phyloP scores from a whole-genome alignment of 2,113 vertebrate genomes.

The Vimba vimba region DNA sequence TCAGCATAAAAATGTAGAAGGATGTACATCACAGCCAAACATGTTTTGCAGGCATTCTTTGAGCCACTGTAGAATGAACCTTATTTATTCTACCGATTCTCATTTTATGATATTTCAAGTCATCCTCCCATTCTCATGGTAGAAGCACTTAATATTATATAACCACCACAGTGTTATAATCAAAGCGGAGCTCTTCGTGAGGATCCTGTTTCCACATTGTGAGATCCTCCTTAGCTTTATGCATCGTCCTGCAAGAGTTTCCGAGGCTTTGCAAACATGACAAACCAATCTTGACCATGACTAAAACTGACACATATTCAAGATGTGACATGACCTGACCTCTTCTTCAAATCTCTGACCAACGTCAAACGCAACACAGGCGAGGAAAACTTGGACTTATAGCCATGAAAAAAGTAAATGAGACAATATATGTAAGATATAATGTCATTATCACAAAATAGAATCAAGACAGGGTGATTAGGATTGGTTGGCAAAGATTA shows the following conservation, averaged over 20 bases:
- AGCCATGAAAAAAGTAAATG: background rate
- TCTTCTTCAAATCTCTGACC: constrained; percentile 17
- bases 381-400: background rate
- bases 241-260: constrained; percentile 13
- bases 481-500: background rate
- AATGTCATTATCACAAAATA: background rate
- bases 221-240: background rate
- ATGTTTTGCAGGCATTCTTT: background rate
- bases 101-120: background rate
- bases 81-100: background rate
- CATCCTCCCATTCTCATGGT: background rate
- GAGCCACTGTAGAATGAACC: too few species aligned
- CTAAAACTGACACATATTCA: constrained; percentile 7
- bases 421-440: background rate
- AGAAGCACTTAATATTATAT: background rate
- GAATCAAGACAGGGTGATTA: background rate
- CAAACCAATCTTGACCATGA: constrained; percentile 12
- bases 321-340: constrained; percentile 9
- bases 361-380: background rate
- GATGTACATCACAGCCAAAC: background rate
- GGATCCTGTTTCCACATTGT: background rate
- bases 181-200: background rate
- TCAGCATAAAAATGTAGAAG: background rate
- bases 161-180: background rate
- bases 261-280: background rate